Evolutionary conservation across 2,113 vertebrate species (phyloP).

Genomic region (Xerus inauris): DNA sequence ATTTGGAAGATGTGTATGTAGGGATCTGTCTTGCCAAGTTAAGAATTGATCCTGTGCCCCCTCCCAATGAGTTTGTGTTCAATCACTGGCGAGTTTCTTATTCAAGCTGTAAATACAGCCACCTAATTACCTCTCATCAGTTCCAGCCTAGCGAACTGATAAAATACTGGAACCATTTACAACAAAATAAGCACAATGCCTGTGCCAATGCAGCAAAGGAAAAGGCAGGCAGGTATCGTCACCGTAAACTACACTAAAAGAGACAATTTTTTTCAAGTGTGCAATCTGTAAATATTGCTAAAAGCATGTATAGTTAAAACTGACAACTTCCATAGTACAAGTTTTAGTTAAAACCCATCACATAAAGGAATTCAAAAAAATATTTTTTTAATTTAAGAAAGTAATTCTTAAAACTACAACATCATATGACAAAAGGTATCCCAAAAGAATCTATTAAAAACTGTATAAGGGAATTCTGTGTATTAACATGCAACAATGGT

Average conservation of each 20-base stretch:
- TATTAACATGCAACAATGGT: slow-evolving; percentile 87
- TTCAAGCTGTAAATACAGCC: slow-evolving; percentile 98
- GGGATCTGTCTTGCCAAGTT: slow-evolving; percentile 96
- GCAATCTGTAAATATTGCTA: slow-evolving; percentile 83
- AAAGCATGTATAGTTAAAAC: slow-evolving; percentile 83
- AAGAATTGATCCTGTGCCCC: slow-evolving; percentile 93
- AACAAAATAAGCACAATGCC: slow-evolving; percentile 95
- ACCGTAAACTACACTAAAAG: slow-evolving; percentile 89
- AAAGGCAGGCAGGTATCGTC: slow-evolving; percentile 89
- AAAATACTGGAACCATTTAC: slow-evolving; percentile 97
- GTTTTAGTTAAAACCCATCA: slow-evolving; percentile 79
- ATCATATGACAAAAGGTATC: slow-evolving; percentile 74
- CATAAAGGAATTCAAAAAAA: slow-evolving; percentile 75
- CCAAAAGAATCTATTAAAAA: slow-evolving; percentile 70
- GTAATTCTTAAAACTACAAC: slow-evolving; percentile 77
- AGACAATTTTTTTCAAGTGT: slow-evolving; percentile 58
- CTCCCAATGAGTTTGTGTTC: slow-evolving; percentile 96
- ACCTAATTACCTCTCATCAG: slow-evolving; percentile 98
- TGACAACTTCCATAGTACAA: slow-evolving; percentile 78
- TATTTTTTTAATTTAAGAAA: slow-evolving; percentile 88
- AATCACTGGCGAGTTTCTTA: slow-evolving; percentile 98
- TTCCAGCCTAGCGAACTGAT: slow-evolving; percentile 96
- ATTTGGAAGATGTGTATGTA: slow-evolving; percentile 97
- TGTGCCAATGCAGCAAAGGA: slow-evolving; percentile 92
- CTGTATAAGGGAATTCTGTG: slow-evolving; percentile 66